Conservation (phyloP, 2,797 vertebrate genomes). For the Pogonophryne albipinna region DNA sequence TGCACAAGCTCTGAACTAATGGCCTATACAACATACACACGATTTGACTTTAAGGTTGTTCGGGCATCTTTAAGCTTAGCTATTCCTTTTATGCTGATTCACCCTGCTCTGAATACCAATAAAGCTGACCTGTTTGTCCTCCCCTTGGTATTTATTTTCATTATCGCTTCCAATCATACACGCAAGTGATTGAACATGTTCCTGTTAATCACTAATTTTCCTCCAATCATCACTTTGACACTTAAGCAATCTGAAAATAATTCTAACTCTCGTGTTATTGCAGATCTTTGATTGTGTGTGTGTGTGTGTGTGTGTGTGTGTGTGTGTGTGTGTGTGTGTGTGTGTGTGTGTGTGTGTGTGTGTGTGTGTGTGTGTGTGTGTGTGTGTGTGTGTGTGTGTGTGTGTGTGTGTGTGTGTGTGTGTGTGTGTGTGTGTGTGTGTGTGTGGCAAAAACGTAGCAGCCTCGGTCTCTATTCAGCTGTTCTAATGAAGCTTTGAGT, state of each 20-base stretch:
- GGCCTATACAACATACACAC: slow-evolving; percentile 48
- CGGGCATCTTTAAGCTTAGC: slow-evolving; percentile 36
- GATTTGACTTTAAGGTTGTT: slow-evolving; percentile 54
- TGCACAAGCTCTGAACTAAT: slow-evolving; percentile 57
- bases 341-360: too few species aligned
- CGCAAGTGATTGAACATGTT: slow-evolving; percentile 54
- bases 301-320: too few species aligned
- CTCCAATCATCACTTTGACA: slow-evolving; percentile 60
- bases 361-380: too few species aligned
- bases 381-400: too few species aligned
- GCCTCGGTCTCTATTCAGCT: too few species aligned
- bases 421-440: too few species aligned
- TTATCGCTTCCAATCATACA: slow-evolving; percentile 35
- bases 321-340: too few species aligned
- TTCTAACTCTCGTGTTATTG: slow-evolving; percentile 34
- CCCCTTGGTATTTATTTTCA: slow-evolving; percentile 41
- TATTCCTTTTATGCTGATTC: slow-evolving; percentile 17
- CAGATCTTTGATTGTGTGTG: slow-evolving; percentile 52
- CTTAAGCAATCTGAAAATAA: slow-evolving; percentile 51
- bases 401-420: too few species aligned
- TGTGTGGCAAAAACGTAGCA: too few species aligned
- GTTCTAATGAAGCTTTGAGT: background rate
- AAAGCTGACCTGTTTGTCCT: slow-evolving; percentile 39
- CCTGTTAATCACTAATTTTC: slow-evolving; percentile 59
- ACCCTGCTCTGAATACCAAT: slow-evolving; percentile 47